A percentile compares a stretch with the other conserved stretches of the same genome.
These are phyloP conservation scores for Rugalucina vietnamica DNA, from an alignment of 2,888 invertebrate genomes.

Conservation along the genomic window DNA sequence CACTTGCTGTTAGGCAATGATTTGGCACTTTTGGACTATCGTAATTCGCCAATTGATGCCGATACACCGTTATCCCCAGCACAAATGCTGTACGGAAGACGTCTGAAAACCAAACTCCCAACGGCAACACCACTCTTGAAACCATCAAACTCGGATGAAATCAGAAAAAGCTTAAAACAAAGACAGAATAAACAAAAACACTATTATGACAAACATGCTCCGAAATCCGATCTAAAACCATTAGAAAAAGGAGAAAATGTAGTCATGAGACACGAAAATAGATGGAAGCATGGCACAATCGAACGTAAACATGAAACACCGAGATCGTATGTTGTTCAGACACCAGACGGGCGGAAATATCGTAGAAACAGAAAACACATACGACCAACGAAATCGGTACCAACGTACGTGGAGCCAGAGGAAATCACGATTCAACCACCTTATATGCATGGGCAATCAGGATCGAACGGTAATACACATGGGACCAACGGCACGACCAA, in stretches of 20 bases:
- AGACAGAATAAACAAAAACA: conserved; percentile 11
- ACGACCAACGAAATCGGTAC: conserved; percentile 22
- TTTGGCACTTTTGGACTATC: conserved; percentile 31
- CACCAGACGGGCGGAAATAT: conserved; percentile 13
- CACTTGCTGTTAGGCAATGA: too few relatives aligned
- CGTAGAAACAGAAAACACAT: conserved; percentile 35
- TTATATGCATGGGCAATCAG: too few relatives aligned
- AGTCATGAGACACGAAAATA: conserved; percentile 21
- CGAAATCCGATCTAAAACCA: conserved; percentile 7
- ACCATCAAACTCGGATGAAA: not conserved
- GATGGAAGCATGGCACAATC: conserved; percentile 17
- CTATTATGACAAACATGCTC: conserved; percentile 25
- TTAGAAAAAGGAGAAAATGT: conserved; percentile 8
- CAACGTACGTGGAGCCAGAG: not conserved
- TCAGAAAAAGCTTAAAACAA: not conserved
- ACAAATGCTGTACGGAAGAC: conserved; percentile 38
- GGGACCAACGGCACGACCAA: too few relatives aligned
- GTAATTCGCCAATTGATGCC: conserved; percentile 32
- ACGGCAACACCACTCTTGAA: conserved; percentile 31
- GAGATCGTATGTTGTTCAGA: conserved; percentile 38
- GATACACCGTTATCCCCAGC: conserved; percentile 35
- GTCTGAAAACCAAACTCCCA: conserved; percentile 42
- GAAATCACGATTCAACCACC: not conserved
- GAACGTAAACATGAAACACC: conserved; percentile 7
- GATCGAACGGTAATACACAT: too few relatives aligned